Evolutionary conservation across 2,113 vertebrate species (phyloP), one percentile per base, ranked within the genome.

Genomic region (Sitta europaea): DNA sequence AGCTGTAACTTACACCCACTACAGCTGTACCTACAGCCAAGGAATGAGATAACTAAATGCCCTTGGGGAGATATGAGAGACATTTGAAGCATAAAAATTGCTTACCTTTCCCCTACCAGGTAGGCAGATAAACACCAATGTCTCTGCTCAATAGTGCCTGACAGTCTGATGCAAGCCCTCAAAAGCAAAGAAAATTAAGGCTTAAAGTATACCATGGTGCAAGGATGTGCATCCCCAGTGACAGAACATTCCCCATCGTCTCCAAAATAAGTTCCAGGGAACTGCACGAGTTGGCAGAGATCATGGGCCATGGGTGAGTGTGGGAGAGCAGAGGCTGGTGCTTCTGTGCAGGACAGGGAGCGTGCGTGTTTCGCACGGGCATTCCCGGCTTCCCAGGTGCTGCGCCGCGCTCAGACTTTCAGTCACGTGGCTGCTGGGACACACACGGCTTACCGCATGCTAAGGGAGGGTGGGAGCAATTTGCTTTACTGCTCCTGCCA

Each of bases 61-160:
- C 96, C 88, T 81, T 77, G 65, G 79, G 88, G 92, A 96, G 88
- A 86, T 94, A 97, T 45, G 96, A 86, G 40, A 94, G 65, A 93
- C 53, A 97, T 95, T 96, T 94, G 75, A 93, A 86, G 61, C 88
- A 95, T 86, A 96, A 94, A 96, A 94, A 95, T 92, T 57, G 82
- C 90, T 96, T 88, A 92, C 92, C 90, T 93, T 95, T 92, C 85
- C 93, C 88, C 92, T 70, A 67, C 22, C n/a, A 38, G 79, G 90
- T 5, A 84, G 50, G 65, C 55, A 73, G 92, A 93, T 96, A 94
- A 93, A 93, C 67, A 83, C 15, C 70, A 83, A 88, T 33, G 79
- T 50, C 66, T 76, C 81, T 80, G 93, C 28, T 93, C 82, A 83
- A 59, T 16, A 92, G 57, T 80, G 86, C 92, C 82, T 90, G 80